Evolutionary conservation across 2,797 vertebrate species (phyloP), one percentile per base, ranked within the genome.

Genomic region (Chromis chromis): DNA sequence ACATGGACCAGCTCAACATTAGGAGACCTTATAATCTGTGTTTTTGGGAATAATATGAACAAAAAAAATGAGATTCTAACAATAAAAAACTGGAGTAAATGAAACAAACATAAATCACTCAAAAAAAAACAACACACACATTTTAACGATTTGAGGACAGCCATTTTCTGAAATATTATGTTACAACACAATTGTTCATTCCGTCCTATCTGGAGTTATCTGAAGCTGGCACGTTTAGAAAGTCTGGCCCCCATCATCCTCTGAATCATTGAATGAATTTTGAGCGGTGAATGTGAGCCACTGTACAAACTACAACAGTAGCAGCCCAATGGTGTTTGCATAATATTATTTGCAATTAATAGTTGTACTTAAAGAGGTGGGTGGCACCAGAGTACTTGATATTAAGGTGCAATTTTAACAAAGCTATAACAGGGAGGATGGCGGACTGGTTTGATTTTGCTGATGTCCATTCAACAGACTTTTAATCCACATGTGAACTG

Each of bases 121-220:
- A 54, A 62, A 44, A 11, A 13, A 36, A 31, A 71, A 55, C 5
- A 46, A 16, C 44, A 27, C 62, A 74, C 11, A 80, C 27, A 72
- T 60, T 83, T 78, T 77, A 79, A 74, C 81, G 10, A 74, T 64
- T 22, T 39, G 21, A 9, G 21, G 19, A 19, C 31, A 70, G 4
- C 56, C 0, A 67, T 36, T 70, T 65, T 61, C 36, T 24, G 17
- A 46, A 48, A 48, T 60, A 50, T 63, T 7, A 54, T 22, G n/a
- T 58, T 16, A 68, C 42, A 59, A 44, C 54, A 59, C 27, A 71
- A 40, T 2, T 11, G 3, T 58, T 70, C 1, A 57, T 73, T 62
- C 3, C 49, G 63, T 48, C 24, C 4, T 6, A 56, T 42, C 1
- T 65, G 6, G 62, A 59, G 44, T 17, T 16, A 12, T 53, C 1